A percentile compares a stretch with the other conserved stretches of the same genome.
Evolutionary conservation across 2,888 invertebrate species (phyloP).

Genomic region (Aproaerema taeniolella): DNA sequence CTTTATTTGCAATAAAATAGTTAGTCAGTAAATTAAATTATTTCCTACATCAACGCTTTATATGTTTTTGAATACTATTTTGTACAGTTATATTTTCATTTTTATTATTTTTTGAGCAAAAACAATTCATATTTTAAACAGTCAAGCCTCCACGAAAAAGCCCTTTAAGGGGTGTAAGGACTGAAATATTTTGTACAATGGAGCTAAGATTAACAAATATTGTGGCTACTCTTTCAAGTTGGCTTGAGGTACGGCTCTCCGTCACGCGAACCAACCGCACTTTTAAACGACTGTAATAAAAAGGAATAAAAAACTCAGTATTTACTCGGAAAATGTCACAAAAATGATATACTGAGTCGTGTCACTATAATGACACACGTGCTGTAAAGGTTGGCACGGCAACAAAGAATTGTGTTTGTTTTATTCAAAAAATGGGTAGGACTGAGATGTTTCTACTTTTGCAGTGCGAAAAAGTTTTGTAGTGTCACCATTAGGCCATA

Average conservation of each 20-base stretch:
- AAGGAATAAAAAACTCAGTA: constrained; percentile 8
- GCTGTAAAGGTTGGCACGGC: too few species aligned
- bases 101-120: neutral
- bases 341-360: constrained; percentile 3
- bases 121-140: neutral
- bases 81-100: too few species aligned
- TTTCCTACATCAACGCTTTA: too few species aligned
- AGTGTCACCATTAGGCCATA: too few species aligned
- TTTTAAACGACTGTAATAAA: constrained; percentile 10
- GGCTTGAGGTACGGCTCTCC: constrained; percentile 46
- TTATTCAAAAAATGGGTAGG: too few species aligned
- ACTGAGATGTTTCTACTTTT: too few species aligned
- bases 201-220: constrained; percentile 67
- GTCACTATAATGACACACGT: constrained; percentile 4
- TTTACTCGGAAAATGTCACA: constrained; percentile 2
- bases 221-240: constrained; percentile 57
- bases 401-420: too few species aligned
- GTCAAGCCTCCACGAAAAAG: constrained; percentile 17
- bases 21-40: too few species aligned
- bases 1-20: too few species aligned
- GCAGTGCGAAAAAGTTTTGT: too few species aligned
- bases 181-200: constrained; percentile 60
- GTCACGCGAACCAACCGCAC: constrained; percentile 53
- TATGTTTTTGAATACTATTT: too few species aligned
- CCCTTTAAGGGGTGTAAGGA: constrained; percentile 30